Conservation (phyloP, 2,797 vertebrate genomes). For the Takifugu rubripes region DNA sequence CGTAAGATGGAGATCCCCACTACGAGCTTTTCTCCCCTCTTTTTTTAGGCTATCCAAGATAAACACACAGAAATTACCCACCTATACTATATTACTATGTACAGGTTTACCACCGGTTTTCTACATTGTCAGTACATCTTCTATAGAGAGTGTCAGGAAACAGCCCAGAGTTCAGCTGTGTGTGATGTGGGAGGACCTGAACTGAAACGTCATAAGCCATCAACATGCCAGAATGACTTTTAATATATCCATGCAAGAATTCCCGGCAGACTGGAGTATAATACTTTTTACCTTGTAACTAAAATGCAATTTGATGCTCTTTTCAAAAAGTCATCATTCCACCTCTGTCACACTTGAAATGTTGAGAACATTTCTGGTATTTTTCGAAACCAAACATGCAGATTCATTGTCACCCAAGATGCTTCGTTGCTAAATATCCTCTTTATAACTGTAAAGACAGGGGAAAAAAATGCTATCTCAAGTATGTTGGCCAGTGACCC, state of each 20-base stretch:
- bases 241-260: constrained; percentile 2
- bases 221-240: constrained; percentile 40
- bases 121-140: constrained; percentile 68
- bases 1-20: no score
- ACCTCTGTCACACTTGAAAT: no score
- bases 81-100: constrained; percentile 68
- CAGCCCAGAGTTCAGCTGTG: constrained; percentile 9
- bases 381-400: constrained; percentile 50
- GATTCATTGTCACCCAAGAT: constrained; percentile 53
- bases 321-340: no score
- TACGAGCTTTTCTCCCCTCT: constrained; percentile 18
- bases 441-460: constrained; percentile 70
- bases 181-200: constrained; percentile 12
- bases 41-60: constrained; percentile 62
- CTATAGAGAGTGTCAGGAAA: constrained; percentile 39
- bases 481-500: constrained; percentile 63
- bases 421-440: constrained; percentile 65
- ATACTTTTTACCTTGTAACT: neutral
- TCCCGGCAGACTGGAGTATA: constrained; percentile 11
- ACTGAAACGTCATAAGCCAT: constrained; percentile 10
- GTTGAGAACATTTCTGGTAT: constrained; percentile 17
- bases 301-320: no score
- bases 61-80: constrained; percentile 54
- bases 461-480: constrained; percentile 66
- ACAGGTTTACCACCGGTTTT: constrained; percentile 76